Conservation (phyloP, 1,140 invertebrate genomes). For the Magallana gigas region DNA sequence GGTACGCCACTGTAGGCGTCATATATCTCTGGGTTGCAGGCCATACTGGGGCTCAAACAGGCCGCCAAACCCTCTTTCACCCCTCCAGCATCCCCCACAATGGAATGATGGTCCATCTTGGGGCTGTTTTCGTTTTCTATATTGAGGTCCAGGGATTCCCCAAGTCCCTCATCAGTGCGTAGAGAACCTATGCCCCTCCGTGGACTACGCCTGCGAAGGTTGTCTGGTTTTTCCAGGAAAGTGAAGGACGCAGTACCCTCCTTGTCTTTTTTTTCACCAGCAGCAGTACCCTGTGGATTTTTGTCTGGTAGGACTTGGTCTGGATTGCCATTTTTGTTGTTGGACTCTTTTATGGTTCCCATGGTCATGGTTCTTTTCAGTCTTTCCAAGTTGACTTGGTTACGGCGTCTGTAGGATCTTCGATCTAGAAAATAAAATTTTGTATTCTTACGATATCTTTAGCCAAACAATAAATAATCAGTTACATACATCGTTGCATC, state of each 20-base stretch:
- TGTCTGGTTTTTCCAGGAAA: constrained; percentile 18
- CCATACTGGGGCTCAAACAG: constrained; percentile 32
- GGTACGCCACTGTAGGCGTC: constrained; percentile 40
- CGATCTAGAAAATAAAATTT: constrained; percentile 43
- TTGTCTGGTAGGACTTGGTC: not conserved
- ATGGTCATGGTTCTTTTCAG: constrained; percentile 48
- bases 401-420: constrained; percentile 45
- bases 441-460: too few species aligned
- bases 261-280: not conserved
- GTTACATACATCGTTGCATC: too few species aligned
- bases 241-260: not conserved
- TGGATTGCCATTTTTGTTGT: not conserved
- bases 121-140: constrained; percentile 53
- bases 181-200: constrained; percentile 24
- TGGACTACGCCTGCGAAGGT: not conserved
- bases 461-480: too few species aligned
- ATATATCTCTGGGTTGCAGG: constrained; percentile 40
- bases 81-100: constrained; percentile 11
- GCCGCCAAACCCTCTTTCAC: constrained; percentile 17
- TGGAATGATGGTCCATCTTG: constrained; percentile 48
- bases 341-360: constrained; percentile 45
- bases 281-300: not conserved
- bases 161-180: constrained; percentile 53
- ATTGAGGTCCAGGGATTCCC: constrained; percentile 55
- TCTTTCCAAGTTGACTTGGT: constrained; percentile 48